Evolutionary conservation across 2,888 invertebrate genomes (phyloP).

Genomic region (Diarsia mendica): DNA sequence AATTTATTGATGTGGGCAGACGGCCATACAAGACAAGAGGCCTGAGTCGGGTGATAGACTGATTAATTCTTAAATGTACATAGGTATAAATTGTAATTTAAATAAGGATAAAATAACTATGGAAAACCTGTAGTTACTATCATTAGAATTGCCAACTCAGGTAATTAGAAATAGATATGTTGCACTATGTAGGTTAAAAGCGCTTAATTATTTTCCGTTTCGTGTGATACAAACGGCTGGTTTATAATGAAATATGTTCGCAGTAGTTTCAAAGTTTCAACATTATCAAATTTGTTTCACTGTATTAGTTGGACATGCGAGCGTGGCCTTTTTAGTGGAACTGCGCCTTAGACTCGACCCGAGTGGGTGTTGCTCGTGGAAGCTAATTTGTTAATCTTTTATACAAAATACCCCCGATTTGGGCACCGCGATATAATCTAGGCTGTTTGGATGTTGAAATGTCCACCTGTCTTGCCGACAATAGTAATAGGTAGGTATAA

Average conservation of each 20-base stretch:
- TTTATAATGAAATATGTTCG: conserved; percentile 37
- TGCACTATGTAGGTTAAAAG: conserved; percentile 43
- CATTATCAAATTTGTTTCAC: conserved; percentile 44
- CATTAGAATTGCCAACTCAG: conserved; percentile 11
- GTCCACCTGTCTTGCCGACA: conserved; percentile 33
- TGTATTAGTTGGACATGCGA: conserved; percentile 28
- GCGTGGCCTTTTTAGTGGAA: conserved; percentile 48
- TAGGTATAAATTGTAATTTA: conserved; percentile 19
- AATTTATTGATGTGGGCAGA: conserved; percentile 15
- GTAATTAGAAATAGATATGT: conserved; percentile 48
- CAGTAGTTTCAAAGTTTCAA: conserved; percentile 43
- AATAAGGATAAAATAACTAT: conserved; percentile 16
- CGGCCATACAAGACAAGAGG: background rate
- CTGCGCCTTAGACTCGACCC: conserved; percentile 30
- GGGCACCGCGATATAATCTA: conserved; percentile 53
- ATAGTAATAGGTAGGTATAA: conserved; percentile 4
- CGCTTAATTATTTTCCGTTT: conserved; percentile 50
- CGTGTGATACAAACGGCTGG: conserved; percentile 36
- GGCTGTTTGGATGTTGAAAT: conserved; percentile 42
- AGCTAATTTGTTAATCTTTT: conserved; percentile 51
- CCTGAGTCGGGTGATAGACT: background rate
- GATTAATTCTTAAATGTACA: background rate
- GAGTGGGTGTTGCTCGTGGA: conserved; percentile 58
- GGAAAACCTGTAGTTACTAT: conserved; percentile 4
- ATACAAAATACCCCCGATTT: conserved; percentile 52